Evolutionary conservation across 2,113 vertebrate species (phyloP).

Genomic region (Eptesicus fuscus): DNA sequence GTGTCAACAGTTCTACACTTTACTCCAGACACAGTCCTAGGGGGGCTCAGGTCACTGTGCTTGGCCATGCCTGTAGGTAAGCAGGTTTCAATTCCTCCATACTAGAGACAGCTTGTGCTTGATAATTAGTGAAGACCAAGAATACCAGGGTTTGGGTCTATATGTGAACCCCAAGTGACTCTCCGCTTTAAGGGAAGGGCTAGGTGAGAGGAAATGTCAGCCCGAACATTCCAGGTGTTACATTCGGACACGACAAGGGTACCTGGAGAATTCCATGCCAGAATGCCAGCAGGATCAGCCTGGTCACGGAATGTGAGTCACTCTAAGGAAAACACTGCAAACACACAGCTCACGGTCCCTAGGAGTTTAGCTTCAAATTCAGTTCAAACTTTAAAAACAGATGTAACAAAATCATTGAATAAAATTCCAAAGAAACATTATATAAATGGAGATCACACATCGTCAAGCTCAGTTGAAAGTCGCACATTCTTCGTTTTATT

Average conservation of each 20-base stretch:
- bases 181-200: not conserved
- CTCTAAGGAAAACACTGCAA: not conserved
- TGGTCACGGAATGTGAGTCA: not conserved
- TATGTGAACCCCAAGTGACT: not conserved
- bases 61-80: not conserved
- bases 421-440: not conserved
- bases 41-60: too few species aligned
- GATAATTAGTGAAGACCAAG: not conserved
- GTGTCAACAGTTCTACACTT: not conserved
- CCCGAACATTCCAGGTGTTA: rapidly evolving
- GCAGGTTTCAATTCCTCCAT: not conserved
- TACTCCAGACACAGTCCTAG: not conserved
- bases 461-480: not conserved
- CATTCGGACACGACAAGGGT: rapidly evolving
- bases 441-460: rapidly evolving
- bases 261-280: not conserved
- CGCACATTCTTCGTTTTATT: not conserved
- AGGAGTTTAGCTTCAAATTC: not conserved
- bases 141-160: not conserved
- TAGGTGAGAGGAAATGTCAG: not conserved
- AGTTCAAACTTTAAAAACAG: not conserved
- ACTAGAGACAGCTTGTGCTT: not conserved
- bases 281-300: not conserved
- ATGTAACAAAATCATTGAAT: not conserved
- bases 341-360: too few species aligned